Evolutionary conservation across 1,140 invertebrate genomes (phyloP), one percentile per base, ranked within the genome.

Genomic region (Pectinophora gossypiella): DNA sequence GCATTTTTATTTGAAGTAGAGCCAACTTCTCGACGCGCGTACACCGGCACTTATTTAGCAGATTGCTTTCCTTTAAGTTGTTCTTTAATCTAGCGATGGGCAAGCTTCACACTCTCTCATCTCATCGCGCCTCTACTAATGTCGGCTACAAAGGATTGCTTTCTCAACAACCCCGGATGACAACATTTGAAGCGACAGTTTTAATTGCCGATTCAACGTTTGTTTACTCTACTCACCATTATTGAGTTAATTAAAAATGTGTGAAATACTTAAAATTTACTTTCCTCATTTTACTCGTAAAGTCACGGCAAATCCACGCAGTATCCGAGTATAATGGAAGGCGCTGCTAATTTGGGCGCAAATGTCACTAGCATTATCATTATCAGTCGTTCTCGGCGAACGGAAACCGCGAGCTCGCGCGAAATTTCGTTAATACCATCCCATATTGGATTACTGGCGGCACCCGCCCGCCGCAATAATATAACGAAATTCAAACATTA

Each of bases 61-160:
- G 85, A 88, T 88, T 88, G 86, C 86, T 88, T 87, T 81, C 83
- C 80, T 86, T 87, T 85, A 86, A 88, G 86, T 82, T 87, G 76
- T 88, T 87, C 84, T 88, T 88, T 88, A 88, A 88, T 88, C 76
- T 79, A 76, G 79, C 70, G 62, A 77, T 79, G 74, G 76, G 59
- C 64, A 56, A 43, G 60, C 61, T 51, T 68, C 63, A 50, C 69
- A 65, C 64, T 66, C 66, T 62, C 56, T n/a, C 20, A 16, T 40
- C 15, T 35, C 35, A 19, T 48, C 40, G 23, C 51, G 47, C 42
- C 43, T 40, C 40, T 42, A 47, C 48, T 15, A 42, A 46, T 46
- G 32, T 18, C 32, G 21, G 32, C 22, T 16, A 49, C 32, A 56
- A 51, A 51, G 21, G 19, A 48, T 56, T 23, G 44, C 21, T n/a